phyloP scores from a whole-genome alignment of 1,140 invertebrate genomes.

The Hypothenemus hampei region DNA sequence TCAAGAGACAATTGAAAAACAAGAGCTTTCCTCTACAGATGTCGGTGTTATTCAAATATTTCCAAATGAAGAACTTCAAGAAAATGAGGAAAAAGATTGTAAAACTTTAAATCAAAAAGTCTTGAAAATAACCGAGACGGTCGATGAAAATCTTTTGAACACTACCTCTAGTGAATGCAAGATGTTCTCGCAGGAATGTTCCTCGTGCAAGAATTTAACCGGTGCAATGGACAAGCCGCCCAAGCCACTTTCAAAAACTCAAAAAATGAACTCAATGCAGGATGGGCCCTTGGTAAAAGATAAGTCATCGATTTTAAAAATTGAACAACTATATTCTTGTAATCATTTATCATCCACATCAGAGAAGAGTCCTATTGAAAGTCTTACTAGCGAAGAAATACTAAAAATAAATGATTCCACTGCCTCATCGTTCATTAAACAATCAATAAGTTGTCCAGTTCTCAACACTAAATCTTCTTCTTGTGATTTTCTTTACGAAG shows the following conservation, averaged over 20 bases:
- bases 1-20: not conserved
- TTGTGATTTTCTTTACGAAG: slow-evolving; percentile 28
- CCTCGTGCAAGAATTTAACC: slow-evolving; percentile 5
- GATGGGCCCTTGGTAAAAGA: not conserved
- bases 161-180: not conserved
- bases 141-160: not conserved
- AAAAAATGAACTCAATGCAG: not conserved
- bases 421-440: not conserved
- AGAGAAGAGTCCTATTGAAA: not conserved
- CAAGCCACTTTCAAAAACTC: slow-evolving; percentile 7
- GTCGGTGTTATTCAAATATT: not conserved
- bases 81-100: not conserved
- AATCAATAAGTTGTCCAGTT: slow-evolving; percentile 24
- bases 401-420: not conserved
- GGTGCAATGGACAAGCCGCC: slow-evolving; percentile 6
- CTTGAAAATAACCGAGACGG: not conserved
- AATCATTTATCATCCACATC: not conserved
- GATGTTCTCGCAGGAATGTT: slow-evolving; percentile 4
- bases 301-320: not conserved
- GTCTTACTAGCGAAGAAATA: not conserved
- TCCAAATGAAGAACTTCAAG: not conserved
- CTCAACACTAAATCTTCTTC: slow-evolving; percentile 13
- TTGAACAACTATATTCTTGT: not conserved
- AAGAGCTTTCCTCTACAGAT: not conserved
- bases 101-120: not conserved